Conservation (phyloP, 2,113 vertebrate species). For the Egretta garzetta region DNA sequence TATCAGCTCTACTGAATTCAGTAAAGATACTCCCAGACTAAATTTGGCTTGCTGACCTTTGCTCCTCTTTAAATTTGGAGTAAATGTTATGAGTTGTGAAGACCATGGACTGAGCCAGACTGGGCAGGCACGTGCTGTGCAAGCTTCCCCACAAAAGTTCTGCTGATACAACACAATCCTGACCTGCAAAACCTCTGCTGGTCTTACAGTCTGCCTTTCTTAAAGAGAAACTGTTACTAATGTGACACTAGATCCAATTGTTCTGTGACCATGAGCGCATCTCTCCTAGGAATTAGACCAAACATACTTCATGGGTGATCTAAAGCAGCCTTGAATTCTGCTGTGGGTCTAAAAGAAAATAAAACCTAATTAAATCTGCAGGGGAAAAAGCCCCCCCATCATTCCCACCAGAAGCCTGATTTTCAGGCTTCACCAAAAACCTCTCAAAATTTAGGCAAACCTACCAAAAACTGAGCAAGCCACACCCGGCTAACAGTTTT, state of each 20-base stretch:
- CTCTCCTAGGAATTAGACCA: background rate
- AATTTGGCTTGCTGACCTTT: conserved; percentile 40
- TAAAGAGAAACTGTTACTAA: conserved; percentile 33
- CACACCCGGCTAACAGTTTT: background rate
- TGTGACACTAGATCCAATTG: background rate
- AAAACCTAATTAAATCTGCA: background rate
- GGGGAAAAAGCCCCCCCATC: background rate
- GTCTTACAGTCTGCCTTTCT: conserved; percentile 29
- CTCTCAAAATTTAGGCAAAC: background rate
- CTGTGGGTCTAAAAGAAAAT: background rate
- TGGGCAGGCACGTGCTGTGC: conserved; percentile 53
- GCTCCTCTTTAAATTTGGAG: conserved; percentile 20
- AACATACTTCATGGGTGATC: background rate
- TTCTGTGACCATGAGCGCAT: background rate
- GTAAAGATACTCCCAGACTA: background rate
- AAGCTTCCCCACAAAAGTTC: conserved; percentile 57
- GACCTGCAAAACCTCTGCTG: conserved; percentile 46
- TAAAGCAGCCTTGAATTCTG: conserved; percentile 7
- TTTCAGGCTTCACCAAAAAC: background rate
- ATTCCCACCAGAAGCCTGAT: background rate
- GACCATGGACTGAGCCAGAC: conserved; percentile 35
- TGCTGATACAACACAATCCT: conserved; percentile 67
- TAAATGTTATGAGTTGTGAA: conserved; percentile 50
- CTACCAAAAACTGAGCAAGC: background rate
- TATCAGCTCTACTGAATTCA: background rate